Evolutionary conservation across 1,140 invertebrate species (phyloP).

Genomic region (Drosophila varians): DNA sequence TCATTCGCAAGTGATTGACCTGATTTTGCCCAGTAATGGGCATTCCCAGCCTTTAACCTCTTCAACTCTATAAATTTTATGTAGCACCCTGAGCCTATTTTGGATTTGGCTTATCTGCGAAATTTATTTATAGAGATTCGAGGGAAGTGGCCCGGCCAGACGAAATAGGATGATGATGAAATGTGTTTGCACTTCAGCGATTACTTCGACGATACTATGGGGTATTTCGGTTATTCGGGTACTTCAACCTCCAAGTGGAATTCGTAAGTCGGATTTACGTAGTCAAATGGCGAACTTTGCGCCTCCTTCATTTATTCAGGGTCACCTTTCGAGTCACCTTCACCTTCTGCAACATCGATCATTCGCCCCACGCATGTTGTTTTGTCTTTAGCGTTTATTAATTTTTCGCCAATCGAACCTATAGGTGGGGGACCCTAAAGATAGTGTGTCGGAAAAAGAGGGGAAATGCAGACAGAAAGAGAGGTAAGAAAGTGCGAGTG

Average conservation of each 20-base stretch:
- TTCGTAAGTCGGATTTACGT: conserved; percentile 5
- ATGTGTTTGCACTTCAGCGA: conserved; percentile 12
- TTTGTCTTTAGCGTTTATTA: neutral
- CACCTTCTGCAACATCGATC: conserved; percentile 54
- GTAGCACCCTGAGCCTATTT: conserved; percentile 16
- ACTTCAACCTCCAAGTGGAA: conserved; percentile 36
- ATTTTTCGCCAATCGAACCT: conserved; percentile 15
- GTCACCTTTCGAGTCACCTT: conserved; percentile 48
- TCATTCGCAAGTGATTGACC: neutral
- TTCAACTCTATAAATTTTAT: neutral
- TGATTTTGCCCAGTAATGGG: neutral
- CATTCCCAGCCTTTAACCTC: conserved; percentile 7
- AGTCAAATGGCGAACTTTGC: conserved; percentile 20
- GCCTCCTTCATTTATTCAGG: conserved; percentile 10
- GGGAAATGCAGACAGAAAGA: neutral
- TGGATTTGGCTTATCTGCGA: conserved; percentile 19
- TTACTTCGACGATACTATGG: conserved; percentile 13
- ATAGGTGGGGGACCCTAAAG: conserved; percentile 17
- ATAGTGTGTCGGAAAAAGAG: neutral
- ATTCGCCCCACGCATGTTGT: conserved; percentile 37
- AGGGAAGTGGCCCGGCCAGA: conserved; percentile 8
- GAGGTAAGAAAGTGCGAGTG: conserved; percentile 7
- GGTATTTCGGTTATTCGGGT: conserved; percentile 22
- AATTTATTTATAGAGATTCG: conserved; percentile 24
- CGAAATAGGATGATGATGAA: conserved; percentile 41